A percentile compares a stretch with the other conserved stretches of the same genome.
Evolutionary conservation across 2,888 invertebrate genomes (phyloP).

Genomic region (Leptura quadrifasciata): DNA sequence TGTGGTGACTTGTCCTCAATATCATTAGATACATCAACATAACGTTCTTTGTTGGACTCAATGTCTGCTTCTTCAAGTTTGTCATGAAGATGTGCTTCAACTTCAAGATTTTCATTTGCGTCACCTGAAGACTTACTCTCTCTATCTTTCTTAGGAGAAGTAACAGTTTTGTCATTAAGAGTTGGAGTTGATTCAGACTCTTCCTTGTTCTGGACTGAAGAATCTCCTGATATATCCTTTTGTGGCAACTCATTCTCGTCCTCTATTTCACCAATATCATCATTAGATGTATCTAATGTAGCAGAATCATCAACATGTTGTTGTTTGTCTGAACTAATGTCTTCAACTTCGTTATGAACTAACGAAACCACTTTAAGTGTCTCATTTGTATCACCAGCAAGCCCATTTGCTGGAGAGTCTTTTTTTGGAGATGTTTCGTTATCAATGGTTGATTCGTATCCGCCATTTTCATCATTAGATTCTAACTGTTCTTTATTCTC

Average conservation of each 20-base stretch:
- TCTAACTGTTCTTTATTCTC: not conserved
- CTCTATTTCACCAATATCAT: not conserved
- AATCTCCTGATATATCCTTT: not conserved
- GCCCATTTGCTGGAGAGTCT: not conserved
- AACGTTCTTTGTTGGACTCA: too few species aligned
- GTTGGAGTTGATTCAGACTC: not conserved
- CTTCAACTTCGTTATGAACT: constrained; percentile 4
- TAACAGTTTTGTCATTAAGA: not conserved
- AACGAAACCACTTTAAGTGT: not conserved
- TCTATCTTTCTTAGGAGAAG: not conserved
- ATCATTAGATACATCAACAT: not conserved
- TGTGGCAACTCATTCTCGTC: not conserved
- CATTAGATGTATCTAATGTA: not conserved
- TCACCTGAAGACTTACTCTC: not conserved
- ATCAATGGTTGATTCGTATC: not conserved
- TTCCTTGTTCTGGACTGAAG: not conserved
- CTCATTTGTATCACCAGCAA: not conserved
- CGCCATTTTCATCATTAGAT: not conserved
- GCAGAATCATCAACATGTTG: too few species aligned
- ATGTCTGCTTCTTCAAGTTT: not conserved
- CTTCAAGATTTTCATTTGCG: not conserved
- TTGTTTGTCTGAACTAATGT: not conserved
- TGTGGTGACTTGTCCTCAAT: not conserved
- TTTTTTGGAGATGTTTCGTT: not conserved
- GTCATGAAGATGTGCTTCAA: not conserved